phyloP scores from a whole-genome alignment of 2,888 invertebrate species.

The Stenchaetothrips biformis region DNA sequence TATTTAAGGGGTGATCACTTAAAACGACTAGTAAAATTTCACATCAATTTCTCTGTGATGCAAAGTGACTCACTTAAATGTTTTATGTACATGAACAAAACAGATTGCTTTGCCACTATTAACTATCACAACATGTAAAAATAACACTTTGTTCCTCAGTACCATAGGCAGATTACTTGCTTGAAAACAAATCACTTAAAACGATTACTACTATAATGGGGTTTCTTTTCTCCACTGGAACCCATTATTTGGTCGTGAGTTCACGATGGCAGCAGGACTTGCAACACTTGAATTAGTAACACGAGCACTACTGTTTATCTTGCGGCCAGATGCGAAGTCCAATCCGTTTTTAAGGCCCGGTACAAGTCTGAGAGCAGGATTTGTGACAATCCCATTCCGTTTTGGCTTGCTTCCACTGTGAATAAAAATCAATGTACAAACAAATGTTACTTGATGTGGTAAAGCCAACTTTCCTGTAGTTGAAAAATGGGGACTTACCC shows the following conservation, averaged over 20 bases:
- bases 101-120: background rate
- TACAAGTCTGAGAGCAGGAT: slow-evolving; percentile 78
- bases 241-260: slow-evolving; percentile 54
- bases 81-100: background rate
- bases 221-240: slow-evolving; percentile 84
- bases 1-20: background rate
- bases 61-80: background rate
- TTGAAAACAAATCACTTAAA: background rate
- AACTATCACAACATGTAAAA: background rate
- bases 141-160: slow-evolving; percentile 16
- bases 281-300: slow-evolving; percentile 36
- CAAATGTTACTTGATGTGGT: background rate
- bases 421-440: slow-evolving; percentile 30
- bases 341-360: slow-evolving; percentile 69
- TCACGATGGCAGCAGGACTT: background rate
- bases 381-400: slow-evolving; percentile 79
- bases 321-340: slow-evolving; percentile 53
- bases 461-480: slow-evolving; percentile 37
- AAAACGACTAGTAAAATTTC: slow-evolving; percentile 12
- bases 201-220: slow-evolving; percentile 52
- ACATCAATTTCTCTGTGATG: background rate
- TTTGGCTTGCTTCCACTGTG: slow-evolving; percentile 60
- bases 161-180: background rate
- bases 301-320: slow-evolving; percentile 47
- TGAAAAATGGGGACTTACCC: background rate